A percentile compares a stretch with the other conserved stretches of the same genome.
Conservation (phyloP, 2,113 vertebrate genomes). For the Thamnophis sirtalis region DNA sequence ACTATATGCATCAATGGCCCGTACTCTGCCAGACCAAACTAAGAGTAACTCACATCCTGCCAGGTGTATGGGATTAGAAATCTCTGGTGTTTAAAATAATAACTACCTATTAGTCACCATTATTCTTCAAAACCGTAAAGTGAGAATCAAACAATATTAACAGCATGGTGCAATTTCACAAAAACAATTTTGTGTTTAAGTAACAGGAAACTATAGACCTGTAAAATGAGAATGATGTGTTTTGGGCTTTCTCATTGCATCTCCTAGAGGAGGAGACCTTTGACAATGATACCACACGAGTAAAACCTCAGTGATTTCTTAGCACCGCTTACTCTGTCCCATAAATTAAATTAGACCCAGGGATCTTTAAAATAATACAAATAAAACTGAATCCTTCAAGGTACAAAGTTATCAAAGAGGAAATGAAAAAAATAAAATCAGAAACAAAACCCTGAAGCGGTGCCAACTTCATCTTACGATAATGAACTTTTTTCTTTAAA, state of each 20-base stretch:
- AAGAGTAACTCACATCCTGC: not conserved
- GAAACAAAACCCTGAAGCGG: conserved; percentile 1
- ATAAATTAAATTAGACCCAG: conserved; percentile 15
- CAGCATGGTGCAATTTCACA: not conserved
- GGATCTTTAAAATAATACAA: not conserved
- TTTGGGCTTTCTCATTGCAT: not conserved
- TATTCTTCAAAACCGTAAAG: not conserved
- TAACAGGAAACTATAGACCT: not conserved
- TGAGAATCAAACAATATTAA: not conserved
- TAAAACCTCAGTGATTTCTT: not conserved
- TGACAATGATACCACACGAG: not conserved
- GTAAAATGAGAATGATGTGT: not conserved
- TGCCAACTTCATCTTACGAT: not conserved
- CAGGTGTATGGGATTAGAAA: not conserved
- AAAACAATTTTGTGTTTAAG: not conserved
- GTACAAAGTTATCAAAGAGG: not conserved
- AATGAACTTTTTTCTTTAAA: conserved; percentile 1
- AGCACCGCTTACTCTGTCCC: not conserved
- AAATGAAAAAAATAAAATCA: not conserved
- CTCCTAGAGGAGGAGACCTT: not conserved
- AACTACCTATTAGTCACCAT: not conserved
- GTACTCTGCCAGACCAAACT: not conserved
- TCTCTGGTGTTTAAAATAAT: not conserved
- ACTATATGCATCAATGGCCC: not conserved
- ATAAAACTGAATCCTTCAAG: not conserved